Conservation (phyloP, 2,888 invertebrate species). For the Pammene fasciana region DNA sequence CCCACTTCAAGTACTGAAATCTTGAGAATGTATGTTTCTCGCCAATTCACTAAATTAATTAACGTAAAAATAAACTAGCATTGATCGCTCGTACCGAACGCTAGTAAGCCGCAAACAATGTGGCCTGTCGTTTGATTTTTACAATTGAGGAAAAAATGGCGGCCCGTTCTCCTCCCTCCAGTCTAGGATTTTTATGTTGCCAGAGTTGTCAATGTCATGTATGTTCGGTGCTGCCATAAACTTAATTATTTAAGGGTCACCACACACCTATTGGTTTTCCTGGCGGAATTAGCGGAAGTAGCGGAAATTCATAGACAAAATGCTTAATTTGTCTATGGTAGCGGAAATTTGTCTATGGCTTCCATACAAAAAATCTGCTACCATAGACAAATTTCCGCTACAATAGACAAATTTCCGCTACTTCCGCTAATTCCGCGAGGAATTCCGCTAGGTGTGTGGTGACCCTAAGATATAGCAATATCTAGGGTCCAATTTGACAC, state of each 20-base stretch:
- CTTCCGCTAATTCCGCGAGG: too few relatives aligned
- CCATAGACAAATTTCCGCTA: too few relatives aligned
- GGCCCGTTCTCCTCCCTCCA: conserved; percentile 23
- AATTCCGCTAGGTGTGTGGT: too few relatives aligned
- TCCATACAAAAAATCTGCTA: too few relatives aligned
- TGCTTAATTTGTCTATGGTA: too few relatives aligned
- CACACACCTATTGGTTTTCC: too few relatives aligned
- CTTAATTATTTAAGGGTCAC: background rate
- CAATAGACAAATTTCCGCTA: too few relatives aligned
- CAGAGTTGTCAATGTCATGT: background rate
- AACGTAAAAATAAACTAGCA: conserved; percentile 5
- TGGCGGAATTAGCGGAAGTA: too few relatives aligned
- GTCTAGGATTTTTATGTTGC: conserved; percentile 25
- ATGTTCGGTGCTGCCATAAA: conserved; percentile 3
- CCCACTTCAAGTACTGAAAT: conserved; percentile 22
- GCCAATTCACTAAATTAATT: conserved; percentile 11
- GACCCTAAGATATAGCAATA: too few relatives aligned
- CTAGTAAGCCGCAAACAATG: conserved; percentile 27
- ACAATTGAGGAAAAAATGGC: conserved; percentile 37
- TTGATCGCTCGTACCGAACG: conserved; percentile 11
- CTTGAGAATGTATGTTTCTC: background rate
- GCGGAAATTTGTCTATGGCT: too few relatives aligned
- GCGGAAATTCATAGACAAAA: too few relatives aligned
- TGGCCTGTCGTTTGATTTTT: conserved; percentile 29
- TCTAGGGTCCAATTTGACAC: too few relatives aligned